These are phyloP conservation scores for Tetramorium parvispinum DNA, from an alignment of 1,140 invertebrate species.

Conservation along the genomic window DNA sequence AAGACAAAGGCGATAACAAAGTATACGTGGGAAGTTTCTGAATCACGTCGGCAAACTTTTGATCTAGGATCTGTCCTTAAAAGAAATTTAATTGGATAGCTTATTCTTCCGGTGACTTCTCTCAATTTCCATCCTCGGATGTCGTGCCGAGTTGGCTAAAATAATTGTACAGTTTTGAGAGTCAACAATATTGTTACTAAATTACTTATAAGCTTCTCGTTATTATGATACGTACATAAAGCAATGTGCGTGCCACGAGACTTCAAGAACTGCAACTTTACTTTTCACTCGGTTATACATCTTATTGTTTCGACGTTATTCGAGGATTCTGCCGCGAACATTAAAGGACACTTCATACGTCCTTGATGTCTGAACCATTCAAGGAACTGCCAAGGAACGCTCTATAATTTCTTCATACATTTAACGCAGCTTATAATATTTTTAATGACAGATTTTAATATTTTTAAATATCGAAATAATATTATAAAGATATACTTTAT, in stretches of 20 bases:
- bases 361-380: neutral
- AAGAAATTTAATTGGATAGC: conserved; percentile 1
- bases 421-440: neutral
- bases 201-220: neutral
- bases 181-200: conserved; percentile 12
- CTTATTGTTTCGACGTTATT: conserved; percentile 42
- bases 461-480: neutral
- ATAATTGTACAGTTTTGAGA: neutral
- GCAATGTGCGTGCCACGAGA: neutral
- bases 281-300: conserved; percentile 30
- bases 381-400: neutral
- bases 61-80: neutral
- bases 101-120: neutral
- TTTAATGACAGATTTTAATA: neutral
- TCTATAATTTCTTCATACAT: neutral
- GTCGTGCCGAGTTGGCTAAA: neutral
- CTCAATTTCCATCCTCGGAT: neutral
- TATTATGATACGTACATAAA: neutral
- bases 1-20: neutral
- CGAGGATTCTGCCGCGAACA: neutral
- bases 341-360: conserved; percentile 14
- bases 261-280: conserved; percentile 5
- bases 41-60: neutral
- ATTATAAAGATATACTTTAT: neutral
- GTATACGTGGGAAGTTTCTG: neutral